A percentile compares a stretch with the other conserved stretches of the same genome.
phyloP scores from a whole-genome alignment of 2,888 invertebrate species.

The Synanthedon tipuliformis region DNA sequence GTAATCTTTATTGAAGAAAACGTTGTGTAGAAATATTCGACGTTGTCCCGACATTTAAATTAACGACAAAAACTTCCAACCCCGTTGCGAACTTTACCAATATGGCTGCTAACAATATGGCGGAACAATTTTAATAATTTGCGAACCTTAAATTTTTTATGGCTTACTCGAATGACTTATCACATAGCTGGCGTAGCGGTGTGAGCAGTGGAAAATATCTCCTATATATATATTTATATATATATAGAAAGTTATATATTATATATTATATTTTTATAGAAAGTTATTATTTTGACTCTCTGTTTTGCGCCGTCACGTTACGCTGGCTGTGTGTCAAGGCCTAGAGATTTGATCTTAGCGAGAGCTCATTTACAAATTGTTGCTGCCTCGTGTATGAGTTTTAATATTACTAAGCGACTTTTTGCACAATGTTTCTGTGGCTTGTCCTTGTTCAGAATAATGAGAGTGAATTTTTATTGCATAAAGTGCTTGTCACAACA shows the following conservation, averaged over 20 bases:
- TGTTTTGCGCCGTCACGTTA: no score
- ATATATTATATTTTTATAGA: background rate
- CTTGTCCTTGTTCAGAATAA: background rate
- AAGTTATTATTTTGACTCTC: no score
- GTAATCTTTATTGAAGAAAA: conserved; percentile 9
- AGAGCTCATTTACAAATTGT: background rate
- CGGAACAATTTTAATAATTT: conserved; percentile 56
- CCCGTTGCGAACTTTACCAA: conserved; percentile 43
- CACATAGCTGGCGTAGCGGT: no score
- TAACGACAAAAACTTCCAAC: conserved; percentile 34
- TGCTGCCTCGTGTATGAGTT: background rate
- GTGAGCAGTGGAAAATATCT: no score
- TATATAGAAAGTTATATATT: background rate
- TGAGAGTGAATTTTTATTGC: background rate
- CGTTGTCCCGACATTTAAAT: conserved; percentile 41
- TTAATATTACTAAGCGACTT: background rate
- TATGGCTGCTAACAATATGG: conserved; percentile 41
- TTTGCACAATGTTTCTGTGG: background rate
- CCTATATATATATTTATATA: no score
- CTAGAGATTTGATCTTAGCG: background rate
- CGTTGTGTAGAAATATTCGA: conserved; percentile 27
- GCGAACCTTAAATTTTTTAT: conserved; percentile 28
- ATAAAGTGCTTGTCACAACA: background rate
- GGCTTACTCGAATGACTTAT: conserved; percentile 16
- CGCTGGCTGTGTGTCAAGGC: no score